Conservation (phyloP, 2,888 invertebrate genomes). For the Leptinotarsa peninsularis region DNA sequence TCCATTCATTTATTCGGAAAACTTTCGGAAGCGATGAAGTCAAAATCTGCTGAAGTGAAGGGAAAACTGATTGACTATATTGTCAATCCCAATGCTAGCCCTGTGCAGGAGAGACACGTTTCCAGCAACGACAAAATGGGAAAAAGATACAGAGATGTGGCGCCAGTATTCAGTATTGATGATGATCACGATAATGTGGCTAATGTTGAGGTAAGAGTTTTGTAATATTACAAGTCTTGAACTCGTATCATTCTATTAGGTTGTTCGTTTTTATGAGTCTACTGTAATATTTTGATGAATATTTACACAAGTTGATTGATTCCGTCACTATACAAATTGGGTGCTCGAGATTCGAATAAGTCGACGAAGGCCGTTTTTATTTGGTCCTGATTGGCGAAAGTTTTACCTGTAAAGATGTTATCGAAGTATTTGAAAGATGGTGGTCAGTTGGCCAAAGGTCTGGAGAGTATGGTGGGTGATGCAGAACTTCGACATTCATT, state of each 20-base stretch:
- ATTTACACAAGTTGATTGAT: too few relatives aligned
- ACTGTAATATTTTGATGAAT: too few relatives aligned
- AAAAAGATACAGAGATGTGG: conserved; percentile 90
- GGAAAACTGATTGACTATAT: conserved; percentile 94
- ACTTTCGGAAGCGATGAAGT: conserved; percentile 87
- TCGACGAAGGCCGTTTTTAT: too few relatives aligned
- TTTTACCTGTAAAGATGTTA: too few relatives aligned
- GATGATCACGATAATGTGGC: conserved; percentile 80
- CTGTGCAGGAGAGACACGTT: conserved; percentile 81
- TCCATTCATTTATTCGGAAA: conserved; percentile 83
- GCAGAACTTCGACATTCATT: too few relatives aligned
- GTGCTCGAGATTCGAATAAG: too few relatives aligned
- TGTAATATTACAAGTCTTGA: background rate
- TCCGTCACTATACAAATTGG: too few relatives aligned
- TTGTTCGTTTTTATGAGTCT: too few relatives aligned
- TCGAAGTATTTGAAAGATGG: too few relatives aligned
- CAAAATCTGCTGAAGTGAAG: conserved; percentile 91
- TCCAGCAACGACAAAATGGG: conserved; percentile 86
- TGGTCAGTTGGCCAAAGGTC: too few relatives aligned
- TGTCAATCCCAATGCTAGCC: conserved; percentile 79
- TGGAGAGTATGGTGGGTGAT: too few relatives aligned
- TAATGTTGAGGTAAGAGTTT: conserved; percentile 62
- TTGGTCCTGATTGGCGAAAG: too few relatives aligned
- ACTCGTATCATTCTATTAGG: background rate
- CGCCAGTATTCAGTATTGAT: conserved; percentile 94